Evolutionary conservation across 1,140 invertebrate genomes (phyloP).

Genomic region (Drosophila tsacasi): DNA sequence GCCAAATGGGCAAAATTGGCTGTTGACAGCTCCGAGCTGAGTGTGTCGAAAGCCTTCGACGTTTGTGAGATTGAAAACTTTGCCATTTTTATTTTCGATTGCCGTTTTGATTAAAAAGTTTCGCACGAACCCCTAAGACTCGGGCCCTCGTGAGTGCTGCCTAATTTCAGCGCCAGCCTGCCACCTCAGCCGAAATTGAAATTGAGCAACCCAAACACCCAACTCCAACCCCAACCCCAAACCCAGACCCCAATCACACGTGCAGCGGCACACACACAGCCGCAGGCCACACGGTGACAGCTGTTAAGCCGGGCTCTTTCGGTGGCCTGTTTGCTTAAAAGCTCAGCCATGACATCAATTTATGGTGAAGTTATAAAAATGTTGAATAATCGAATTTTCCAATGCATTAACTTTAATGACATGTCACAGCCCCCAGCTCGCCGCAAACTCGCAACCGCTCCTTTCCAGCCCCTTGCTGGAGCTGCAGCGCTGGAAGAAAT

Average conservation of each 20-base stretch:
- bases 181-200: constrained; percentile 14
- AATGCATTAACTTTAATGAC: constrained; percentile 74
- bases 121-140: constrained; percentile 44
- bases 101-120: constrained; percentile 79
- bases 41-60: constrained; percentile 76
- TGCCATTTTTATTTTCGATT: constrained; percentile 73
- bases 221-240: constrained; percentile 1
- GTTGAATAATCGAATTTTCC: constrained; percentile 73
- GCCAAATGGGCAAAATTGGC: constrained; percentile 69
- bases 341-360: constrained; percentile 53
- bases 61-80: constrained; percentile 78
- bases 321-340: constrained; percentile 46
- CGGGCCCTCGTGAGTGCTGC: constrained; percentile 25
- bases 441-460: not conserved
- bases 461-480: not conserved
- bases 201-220: constrained; percentile 14
- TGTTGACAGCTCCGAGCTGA: constrained; percentile 71
- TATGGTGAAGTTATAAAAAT: constrained; percentile 58
- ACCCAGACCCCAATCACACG: constrained; percentile 14
- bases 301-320: constrained; percentile 44
- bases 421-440: constrained; percentile 21
- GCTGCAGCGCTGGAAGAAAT: not conserved
- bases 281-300: constrained; percentile 40
- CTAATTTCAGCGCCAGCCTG: constrained; percentile 43
- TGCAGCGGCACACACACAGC: constrained; percentile 19